phyloP scores from a whole-genome alignment of 2,888 invertebrate species.

The Brenthis hecate region DNA sequence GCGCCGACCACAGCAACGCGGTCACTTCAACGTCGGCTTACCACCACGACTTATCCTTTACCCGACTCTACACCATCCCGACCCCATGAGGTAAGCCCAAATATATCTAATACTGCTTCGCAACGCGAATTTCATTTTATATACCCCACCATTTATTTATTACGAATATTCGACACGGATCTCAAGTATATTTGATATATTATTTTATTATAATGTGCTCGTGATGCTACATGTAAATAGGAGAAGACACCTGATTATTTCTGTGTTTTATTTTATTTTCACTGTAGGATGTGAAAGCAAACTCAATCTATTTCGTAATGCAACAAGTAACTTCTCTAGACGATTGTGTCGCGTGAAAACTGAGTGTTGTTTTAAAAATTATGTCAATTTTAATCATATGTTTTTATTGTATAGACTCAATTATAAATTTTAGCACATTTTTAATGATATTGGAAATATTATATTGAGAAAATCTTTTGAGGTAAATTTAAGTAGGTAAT shows the following conservation, averaged over 20 bases:
- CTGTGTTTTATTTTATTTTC: constrained; percentile 10
- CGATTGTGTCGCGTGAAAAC: constrained; percentile 8
- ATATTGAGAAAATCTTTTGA: too few relatives aligned
- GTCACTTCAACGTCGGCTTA: constrained; percentile 21
- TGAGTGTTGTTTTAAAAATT: neutral
- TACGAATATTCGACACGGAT: constrained; percentile 13
- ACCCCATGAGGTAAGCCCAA: constrained; percentile 40
- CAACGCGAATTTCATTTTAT: constrained; percentile 32
- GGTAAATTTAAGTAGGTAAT: too few relatives aligned
- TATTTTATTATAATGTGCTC: neutral
- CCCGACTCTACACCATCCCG: constrained; percentile 24
- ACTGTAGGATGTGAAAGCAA: constrained; percentile 30
- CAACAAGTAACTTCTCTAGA: constrained; percentile 24
- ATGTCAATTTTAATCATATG: too few relatives aligned
- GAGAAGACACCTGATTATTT: neutral
- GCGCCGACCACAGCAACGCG: constrained; percentile 19
- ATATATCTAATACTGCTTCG: constrained; percentile 31
- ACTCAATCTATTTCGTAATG: constrained; percentile 30
- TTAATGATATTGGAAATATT: too few relatives aligned
- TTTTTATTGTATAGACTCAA: too few relatives aligned
- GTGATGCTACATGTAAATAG: neutral
- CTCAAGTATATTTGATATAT: constrained; percentile 2
- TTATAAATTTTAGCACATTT: too few relatives aligned
- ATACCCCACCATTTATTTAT: constrained; percentile 21
- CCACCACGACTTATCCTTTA: constrained; percentile 21